phyloP scores from a whole-genome alignment of 2,113 vertebrate genomes.

The Tachysurus fulvidraco region DNA sequence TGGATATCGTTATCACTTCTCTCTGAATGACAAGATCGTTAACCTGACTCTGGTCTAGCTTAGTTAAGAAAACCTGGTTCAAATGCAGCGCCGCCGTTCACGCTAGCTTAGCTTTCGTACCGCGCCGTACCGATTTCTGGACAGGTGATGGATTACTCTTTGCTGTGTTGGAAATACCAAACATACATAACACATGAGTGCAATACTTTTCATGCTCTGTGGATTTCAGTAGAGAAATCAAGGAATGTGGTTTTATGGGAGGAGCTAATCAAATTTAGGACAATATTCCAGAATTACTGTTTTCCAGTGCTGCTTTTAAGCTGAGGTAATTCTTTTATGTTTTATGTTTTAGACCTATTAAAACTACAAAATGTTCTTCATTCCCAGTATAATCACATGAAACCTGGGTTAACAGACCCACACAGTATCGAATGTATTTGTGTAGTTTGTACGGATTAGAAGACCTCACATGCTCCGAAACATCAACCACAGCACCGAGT shows the following conservation, averaged over 20 bases:
- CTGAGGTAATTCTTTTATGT: neutral
- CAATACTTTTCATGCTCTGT: neutral
- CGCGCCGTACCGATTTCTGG: too few species aligned
- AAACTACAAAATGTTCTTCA: neutral
- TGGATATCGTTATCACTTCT: neutral
- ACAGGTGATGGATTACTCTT: too few species aligned
- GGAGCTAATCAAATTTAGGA: neutral
- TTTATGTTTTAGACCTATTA: neutral
- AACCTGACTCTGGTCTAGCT: neutral
- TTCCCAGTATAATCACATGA: neutral
- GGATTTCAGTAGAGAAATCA: neutral
- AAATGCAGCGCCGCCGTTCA: neutral
- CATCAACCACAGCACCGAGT: neutral
- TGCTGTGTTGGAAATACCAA: constrained; percentile 5
- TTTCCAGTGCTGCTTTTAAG: neutral
- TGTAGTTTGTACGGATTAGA: neutral
- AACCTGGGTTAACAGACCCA: neutral
- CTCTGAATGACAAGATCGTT: neutral
- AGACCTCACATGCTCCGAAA: neutral
- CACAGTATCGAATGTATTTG: neutral
- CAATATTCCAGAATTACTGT: neutral
- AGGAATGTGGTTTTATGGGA: neutral
- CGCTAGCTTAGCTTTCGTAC: neutral
- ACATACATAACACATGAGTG: neutral
- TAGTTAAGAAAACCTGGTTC: neutral